phyloP scores from a whole-genome alignment of 2,797 vertebrate species.

The Phaenicophaeus curvirostris region DNA sequence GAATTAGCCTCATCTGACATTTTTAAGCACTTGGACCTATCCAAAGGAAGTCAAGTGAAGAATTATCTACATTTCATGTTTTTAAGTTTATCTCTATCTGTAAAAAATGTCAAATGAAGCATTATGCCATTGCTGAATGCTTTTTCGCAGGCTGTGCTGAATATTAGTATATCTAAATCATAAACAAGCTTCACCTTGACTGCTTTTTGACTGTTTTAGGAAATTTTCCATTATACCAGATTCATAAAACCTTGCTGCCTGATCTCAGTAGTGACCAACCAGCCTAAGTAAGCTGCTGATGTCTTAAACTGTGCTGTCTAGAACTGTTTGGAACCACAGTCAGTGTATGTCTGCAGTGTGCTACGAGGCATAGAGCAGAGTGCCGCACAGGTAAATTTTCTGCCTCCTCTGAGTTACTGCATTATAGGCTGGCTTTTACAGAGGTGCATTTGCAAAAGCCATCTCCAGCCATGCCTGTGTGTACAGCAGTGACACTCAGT shows the following conservation, averaged over 20 bases:
- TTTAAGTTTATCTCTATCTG: not conserved
- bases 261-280: not conserved
- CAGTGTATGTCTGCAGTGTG: not conserved
- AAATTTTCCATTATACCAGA: not conserved
- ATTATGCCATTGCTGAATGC: not conserved
- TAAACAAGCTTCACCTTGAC: not conserved
- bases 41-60: not conserved
- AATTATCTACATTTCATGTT: not conserved
- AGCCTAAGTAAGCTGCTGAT: not conserved
- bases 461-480: not conserved
- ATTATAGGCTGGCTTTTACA: not conserved
- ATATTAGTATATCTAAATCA: not conserved
- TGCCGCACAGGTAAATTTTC: not conserved
- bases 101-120: conserved; percentile 3
- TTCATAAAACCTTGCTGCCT: not conserved
- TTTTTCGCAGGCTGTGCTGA: not conserved
- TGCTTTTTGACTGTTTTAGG: not conserved
- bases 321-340: not conserved
- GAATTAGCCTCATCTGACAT: conserved; percentile 25
- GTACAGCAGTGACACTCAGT: not conserved
- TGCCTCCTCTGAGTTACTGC: not conserved
- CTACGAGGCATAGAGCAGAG: not conserved
- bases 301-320: not conserved
- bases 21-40: conserved; percentile 14
- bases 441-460: not conserved